These are phyloP conservation scores for Rhinichthys osculus DNA, from an alignment of 2,797 vertebrate genomes.

Conservation along the genomic window DNA sequence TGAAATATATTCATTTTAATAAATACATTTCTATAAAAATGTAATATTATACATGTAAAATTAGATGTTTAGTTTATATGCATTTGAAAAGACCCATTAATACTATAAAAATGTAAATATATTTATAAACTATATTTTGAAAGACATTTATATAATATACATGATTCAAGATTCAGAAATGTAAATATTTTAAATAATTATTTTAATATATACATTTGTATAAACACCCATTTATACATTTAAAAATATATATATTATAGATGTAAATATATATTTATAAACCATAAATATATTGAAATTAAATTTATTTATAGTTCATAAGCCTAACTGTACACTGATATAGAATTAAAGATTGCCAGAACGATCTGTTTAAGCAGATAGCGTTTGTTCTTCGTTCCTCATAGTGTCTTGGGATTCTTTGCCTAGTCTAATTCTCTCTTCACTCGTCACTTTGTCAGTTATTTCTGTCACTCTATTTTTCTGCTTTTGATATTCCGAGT, in stretches of 20 bases:
- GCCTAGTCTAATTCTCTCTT: background rate
- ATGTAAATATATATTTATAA: background rate
- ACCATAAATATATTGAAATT: background rate
- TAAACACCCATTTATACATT: background rate
- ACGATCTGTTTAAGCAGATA: background rate
- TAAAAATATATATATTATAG: background rate
- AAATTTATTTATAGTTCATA: background rate
- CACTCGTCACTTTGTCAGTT: background rate
- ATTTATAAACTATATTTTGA: background rate
- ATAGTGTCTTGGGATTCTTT: background rate
- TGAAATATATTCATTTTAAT: background rate
- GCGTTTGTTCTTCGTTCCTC: background rate
- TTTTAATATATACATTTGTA: background rate
- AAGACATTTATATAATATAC: background rate
- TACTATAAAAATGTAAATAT: background rate
- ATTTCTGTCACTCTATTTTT: background rate
- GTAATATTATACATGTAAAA: background rate
- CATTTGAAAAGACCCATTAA: background rate
- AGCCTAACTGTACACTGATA: background rate
- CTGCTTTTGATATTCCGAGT: slow-evolving; percentile 30
- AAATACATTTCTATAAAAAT: background rate
- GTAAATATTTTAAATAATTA: background rate
- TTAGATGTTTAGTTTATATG: background rate
- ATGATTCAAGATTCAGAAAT: background rate
- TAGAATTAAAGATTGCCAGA: background rate